Evolutionary conservation across 1,140 invertebrate genomes (phyloP).

Genomic region (Aethina tumida): DNA sequence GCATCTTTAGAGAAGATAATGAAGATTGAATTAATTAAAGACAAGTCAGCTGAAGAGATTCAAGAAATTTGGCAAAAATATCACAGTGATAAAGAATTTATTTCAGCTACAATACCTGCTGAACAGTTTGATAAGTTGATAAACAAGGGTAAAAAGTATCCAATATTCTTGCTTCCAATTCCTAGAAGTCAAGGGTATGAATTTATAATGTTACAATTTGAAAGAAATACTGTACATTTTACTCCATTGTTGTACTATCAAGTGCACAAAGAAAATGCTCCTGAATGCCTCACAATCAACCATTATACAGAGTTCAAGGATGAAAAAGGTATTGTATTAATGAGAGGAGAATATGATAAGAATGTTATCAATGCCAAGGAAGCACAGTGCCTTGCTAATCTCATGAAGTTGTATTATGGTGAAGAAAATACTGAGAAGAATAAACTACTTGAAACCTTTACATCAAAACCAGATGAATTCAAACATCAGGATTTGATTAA

Average conservation of each 20-base stretch:
- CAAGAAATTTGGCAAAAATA: conserved; percentile 70
- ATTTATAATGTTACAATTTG: conserved; percentile 74
- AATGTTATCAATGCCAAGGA: conserved; percentile 67
- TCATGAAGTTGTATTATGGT: conserved; percentile 77
- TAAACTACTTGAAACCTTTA: conserved; percentile 62
- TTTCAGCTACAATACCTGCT: conserved; percentile 58
- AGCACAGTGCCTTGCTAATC: conserved; percentile 76
- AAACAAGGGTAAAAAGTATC: conserved; percentile 45
- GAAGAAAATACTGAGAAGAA: conserved; percentile 52
- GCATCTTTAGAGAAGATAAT: conserved; percentile 61
- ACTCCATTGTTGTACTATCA: conserved; percentile 81
- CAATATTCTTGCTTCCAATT: conserved; percentile 72
- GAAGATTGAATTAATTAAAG: conserved; percentile 65
- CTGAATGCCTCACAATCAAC: conserved; percentile 74
- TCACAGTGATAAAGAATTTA: conserved; percentile 63
- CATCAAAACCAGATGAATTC: conserved; percentile 60
- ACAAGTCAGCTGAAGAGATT: conserved; percentile 67
- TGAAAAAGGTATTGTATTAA: conserved; percentile 70
- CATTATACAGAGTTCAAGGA: conserved; percentile 73
- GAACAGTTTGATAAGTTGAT: conserved; percentile 50
- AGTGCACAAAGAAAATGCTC: conserved; percentile 83
- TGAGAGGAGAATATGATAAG: conserved; percentile 81
- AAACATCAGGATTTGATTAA: conserved; percentile 74
- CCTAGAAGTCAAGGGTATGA: conserved; percentile 79
- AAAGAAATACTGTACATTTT: conserved; percentile 68